phyloP scores from a whole-genome alignment of 2,888 invertebrate species.

The Drosophila incognita region DNA sequence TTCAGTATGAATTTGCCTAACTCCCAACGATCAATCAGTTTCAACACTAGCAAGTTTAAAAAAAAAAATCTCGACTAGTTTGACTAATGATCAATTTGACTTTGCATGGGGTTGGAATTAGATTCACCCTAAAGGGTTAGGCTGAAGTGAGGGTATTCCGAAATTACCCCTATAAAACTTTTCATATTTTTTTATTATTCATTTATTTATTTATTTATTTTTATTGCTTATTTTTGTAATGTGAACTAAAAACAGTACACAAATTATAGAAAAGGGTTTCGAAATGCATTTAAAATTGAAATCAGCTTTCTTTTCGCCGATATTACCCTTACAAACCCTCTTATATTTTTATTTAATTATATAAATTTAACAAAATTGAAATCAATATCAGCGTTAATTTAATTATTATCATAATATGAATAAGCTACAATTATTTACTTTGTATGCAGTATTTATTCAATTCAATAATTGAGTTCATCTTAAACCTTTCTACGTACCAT shows the following conservation, averaged over 20 bases:
- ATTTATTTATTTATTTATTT: neutral
- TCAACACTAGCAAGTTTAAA: neutral
- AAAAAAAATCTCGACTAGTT: neutral
- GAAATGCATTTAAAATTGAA: neutral
- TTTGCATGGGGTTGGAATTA: neutral
- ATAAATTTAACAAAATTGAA: neutral
- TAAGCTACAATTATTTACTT: neutral
- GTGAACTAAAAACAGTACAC: neutral
- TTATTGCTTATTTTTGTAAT: neutral
- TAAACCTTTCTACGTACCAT: constrained; percentile 44
- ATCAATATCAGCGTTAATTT: too few relatives aligned
- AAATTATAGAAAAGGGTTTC: neutral
- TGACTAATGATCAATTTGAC: neutral
- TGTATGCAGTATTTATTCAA: neutral
- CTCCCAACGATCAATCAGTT: neutral
- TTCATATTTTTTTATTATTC: neutral
- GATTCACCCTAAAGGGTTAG: neutral
- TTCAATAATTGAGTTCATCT: neutral
- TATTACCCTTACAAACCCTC: too few relatives aligned
- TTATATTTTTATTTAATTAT: neutral
- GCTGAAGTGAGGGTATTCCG: neutral
- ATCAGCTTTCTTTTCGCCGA: neutral
- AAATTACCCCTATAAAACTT: neutral
- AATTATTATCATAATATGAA: neutral
- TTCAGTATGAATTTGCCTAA: neutral